A percentile compares a stretch with the other conserved stretches of the same genome.
phyloP scores from a whole-genome alignment of 2,888 invertebrate species.

The Calliopum simillimum region DNA sequence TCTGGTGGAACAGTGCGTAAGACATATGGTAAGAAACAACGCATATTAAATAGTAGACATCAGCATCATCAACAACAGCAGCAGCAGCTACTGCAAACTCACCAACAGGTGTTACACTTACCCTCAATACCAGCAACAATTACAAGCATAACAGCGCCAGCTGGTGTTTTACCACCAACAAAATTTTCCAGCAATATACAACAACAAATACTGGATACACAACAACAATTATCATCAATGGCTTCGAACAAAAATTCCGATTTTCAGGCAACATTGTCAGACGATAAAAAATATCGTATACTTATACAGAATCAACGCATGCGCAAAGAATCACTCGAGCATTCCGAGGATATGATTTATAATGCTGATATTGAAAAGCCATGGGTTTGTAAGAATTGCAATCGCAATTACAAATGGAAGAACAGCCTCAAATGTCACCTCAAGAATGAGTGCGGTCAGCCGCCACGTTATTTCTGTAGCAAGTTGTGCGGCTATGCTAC shows the following conservation, averaged over 20 bases:
- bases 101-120: slow-evolving; percentile 56
- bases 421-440: slow-evolving; percentile 79
- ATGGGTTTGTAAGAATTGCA: slow-evolving; percentile 75
- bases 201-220: slow-evolving; percentile 24
- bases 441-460: slow-evolving; percentile 76
- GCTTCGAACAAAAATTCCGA: slow-evolving; percentile 35
- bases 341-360: slow-evolving; percentile 67
- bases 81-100: slow-evolving; percentile 52
- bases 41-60: slow-evolving; percentile 33
- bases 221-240: neutral
- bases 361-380: slow-evolving; percentile 67
- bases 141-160: slow-evolving; percentile 52
- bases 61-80: slow-evolving; percentile 35
- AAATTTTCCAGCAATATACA: neutral
- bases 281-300: slow-evolving; percentile 66
- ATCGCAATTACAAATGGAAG: slow-evolving; percentile 80
- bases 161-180: neutral
- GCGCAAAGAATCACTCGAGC: slow-evolving; percentile 66
- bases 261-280: slow-evolving; percentile 54
- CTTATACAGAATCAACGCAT: slow-evolving; percentile 66
- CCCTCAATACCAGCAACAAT: slow-evolving; percentile 62
- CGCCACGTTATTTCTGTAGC: slow-evolving; percentile 68
- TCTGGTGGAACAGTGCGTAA: no score
- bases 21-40: slow-evolving; percentile 25
- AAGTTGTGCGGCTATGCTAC: slow-evolving; percentile 68